Evolutionary conservation across 2,113 vertebrate genomes (phyloP).

Genomic region (Platycercus adscitus): DNA sequence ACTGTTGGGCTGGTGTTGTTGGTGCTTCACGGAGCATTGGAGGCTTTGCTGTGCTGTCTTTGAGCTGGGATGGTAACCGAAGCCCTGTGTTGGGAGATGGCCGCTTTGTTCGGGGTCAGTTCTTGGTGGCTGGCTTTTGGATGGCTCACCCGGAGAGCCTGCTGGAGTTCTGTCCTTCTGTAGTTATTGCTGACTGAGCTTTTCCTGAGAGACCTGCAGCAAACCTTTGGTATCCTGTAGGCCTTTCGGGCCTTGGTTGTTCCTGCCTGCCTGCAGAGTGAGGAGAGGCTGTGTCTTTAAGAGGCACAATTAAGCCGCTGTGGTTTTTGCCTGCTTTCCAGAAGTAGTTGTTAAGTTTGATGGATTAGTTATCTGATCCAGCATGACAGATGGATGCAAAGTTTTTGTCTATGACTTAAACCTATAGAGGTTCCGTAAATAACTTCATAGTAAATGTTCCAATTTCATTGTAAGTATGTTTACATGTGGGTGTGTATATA

Average conservation of each 20-base stretch:
- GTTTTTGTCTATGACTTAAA: slow-evolving; percentile 47
- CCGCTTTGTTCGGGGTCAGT: background rate
- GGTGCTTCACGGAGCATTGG: fast-evolving
- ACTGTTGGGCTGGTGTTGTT: background rate
- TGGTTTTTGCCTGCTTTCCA: background rate
- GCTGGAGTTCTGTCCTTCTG: background rate
- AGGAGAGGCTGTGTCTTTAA: background rate
- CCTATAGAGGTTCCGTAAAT: background rate
- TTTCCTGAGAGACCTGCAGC: background rate
- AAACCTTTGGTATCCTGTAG: background rate
- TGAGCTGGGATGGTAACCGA: fast-evolving
- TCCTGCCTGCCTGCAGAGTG: background rate
- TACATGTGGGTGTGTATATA: background rate
- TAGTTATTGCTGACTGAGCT: background rate
- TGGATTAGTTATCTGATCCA: background rate
- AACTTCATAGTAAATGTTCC: background rate
- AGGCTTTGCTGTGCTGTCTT: fast-evolving
- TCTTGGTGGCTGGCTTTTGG: background rate
- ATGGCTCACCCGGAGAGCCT: fast-evolving
- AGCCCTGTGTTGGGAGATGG: too few species aligned
- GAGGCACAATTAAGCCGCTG: background rate
- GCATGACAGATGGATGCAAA: slow-evolving; percentile 27
- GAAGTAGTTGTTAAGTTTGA: slow-evolving; percentile 5
- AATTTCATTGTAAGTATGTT: background rate
- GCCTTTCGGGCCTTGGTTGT: background rate